Percentiles rank a stretch among this genome's conserved stretches.
These are phyloP conservation scores for Pachymerium ferrugineum DNA, from an alignment of 2,888 invertebrate species.

Conservation along the genomic window DNA sequence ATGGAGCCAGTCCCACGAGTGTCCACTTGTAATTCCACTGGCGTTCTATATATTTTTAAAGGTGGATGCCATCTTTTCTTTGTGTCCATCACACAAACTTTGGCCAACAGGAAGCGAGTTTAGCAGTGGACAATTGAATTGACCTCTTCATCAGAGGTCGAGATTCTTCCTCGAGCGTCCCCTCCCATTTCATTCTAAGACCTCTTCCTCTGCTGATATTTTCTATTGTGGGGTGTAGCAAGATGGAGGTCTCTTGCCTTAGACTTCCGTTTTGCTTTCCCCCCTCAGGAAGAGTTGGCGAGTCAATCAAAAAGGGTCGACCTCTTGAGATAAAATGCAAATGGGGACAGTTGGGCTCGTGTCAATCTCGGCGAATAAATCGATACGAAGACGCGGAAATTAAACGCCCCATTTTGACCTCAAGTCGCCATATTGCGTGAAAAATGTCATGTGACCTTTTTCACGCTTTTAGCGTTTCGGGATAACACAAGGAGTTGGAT, in stretches of 20 bases:
- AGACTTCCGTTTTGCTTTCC: not conserved
- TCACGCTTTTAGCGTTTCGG: not conserved
- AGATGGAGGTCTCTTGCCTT: not conserved
- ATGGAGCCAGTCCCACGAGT: slow-evolving; percentile 10
- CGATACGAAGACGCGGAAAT: not conserved
- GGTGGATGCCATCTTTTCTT: slow-evolving; percentile 14
- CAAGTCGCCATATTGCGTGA: not conserved
- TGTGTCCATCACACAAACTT: slow-evolving; percentile 18
- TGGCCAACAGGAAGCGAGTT: slow-evolving; percentile 11
- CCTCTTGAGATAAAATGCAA: slow-evolving; percentile 5
- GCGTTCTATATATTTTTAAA: not conserved
- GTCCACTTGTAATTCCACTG: slow-evolving; percentile 1
- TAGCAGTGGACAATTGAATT: slow-evolving; percentile 12
- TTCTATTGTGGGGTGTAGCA: not conserved
- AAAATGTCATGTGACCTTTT: not conserved
- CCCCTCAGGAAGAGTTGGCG: not conserved
- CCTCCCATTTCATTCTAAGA: not conserved
- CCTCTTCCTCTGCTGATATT: not conserved
- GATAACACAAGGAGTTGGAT: not conserved
- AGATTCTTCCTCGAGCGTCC: not conserved
- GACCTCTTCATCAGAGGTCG: slow-evolving; percentile 10
- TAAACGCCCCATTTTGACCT: not conserved
- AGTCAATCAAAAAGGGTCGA: slow-evolving; percentile 15
- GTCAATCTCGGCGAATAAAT: slow-evolving; percentile 5
- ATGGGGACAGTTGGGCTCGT: slow-evolving; percentile 6